Evolutionary conservation across 2,888 invertebrate species (phyloP).

Genomic region (Ormyrus nitidulus): DNA sequence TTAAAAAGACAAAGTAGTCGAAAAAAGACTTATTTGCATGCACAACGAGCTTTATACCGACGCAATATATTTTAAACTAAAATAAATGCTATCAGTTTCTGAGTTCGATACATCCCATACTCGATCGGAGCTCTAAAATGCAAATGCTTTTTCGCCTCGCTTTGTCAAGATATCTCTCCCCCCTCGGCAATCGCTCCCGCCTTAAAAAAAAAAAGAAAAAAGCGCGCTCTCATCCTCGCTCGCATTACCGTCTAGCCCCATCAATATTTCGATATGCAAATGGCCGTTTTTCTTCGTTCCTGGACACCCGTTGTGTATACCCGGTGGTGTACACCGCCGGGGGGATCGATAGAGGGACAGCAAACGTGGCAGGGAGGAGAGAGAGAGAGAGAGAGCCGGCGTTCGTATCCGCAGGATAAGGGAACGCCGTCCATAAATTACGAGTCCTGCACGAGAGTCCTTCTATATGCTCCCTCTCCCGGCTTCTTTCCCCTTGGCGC

Average conservation of each 20-base stretch:
- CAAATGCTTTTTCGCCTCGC: constrained; percentile 34
- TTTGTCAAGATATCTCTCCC: constrained; percentile 27
- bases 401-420: constrained; percentile 75
- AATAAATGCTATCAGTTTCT: no score
- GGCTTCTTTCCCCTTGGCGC: constrained; percentile 49
- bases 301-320: constrained; percentile 62
- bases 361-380: constrained; percentile 71
- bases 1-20: no score
- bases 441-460: constrained; percentile 72
- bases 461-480: constrained; percentile 64
- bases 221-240: not conserved
- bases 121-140: constrained; percentile 24
- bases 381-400: constrained; percentile 57
- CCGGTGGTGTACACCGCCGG: constrained; percentile 59
- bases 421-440: constrained; percentile 75
- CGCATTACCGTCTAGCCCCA: constrained; percentile 41
- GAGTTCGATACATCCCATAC: no score
- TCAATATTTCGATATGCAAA: constrained; percentile 56
- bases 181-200: not conserved
- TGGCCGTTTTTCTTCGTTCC: constrained; percentile 36
- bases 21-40: no score
- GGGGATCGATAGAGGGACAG: constrained; percentile 74
- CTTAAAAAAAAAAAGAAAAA: constrained; percentile 14
- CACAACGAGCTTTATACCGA: no score
- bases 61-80: no score